Base-by-base conservation (phyloP, 2,888 invertebrate genomes). In the Andrena fulva region DNA sequence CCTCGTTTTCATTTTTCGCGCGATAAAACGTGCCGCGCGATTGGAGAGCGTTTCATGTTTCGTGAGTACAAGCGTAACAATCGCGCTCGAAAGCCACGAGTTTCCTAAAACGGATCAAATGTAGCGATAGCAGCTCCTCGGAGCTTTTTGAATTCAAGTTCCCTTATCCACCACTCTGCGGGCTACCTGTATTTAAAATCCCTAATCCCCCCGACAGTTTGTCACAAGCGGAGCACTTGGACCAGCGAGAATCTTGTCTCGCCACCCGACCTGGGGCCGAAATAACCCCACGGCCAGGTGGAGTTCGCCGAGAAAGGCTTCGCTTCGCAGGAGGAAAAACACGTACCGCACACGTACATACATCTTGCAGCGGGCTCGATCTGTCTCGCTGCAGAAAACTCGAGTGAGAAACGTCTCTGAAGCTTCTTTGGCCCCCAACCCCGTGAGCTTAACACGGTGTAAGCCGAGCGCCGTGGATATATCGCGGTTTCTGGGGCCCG, bases 371-470 rank as follows among this genome's bases (percentile, higher is more conserved):
- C 67, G 60, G 73, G 60, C 56, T 59, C 67, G 75, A 82, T 82
- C 66, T 67, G 69, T 83, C 77, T 69, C 77, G 64, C 52, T 63
- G 50, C 50, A 29, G 35, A 56, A 50, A 82, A 54, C 63, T 72
- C 68, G 54, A 20, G 50, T 59, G 72, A 24, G 82, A 69, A 82
- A 63, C 85, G 71, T 66, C 71, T 29, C 42, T 29, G 54, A 50
- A 64, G 72, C 67, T 64, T 63, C 35, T 56, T 42, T 42, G 48
- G 48, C n/a, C 35, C 35, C 42, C 54, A 54, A 54, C 31, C 33
- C 62, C 35, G 56, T 31, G 52, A 75, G 87, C 90, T 90, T 89
- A 91, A 89, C 89, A 86, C 83, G 84, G 33, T 82, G 85, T 88
- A 86, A 90, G 88, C 87, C 80, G 87, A 76, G 71, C 59, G 70